Conservation (phyloP, 1,140 invertebrate genomes). For the Magallana ariakensis region DNA sequence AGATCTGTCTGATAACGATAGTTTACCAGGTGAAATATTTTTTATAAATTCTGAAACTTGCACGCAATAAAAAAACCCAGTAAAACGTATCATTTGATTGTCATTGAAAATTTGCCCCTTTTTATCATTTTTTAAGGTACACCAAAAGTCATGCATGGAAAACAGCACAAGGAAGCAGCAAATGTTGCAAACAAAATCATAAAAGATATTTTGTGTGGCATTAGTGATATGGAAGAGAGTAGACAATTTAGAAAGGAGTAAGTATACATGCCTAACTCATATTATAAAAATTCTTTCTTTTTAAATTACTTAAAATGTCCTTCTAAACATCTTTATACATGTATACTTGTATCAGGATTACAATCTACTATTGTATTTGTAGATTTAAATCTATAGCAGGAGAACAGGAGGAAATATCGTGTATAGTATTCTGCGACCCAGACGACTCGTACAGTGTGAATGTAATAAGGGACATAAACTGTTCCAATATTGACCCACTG, state of each 20-base stretch:
- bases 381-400: slow-evolving; percentile 5
- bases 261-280: neutral
- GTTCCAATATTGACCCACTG: slow-evolving; percentile 3
- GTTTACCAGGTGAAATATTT: neutral
- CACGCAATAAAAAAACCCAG: neutral
- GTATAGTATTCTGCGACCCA: neutral
- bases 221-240: neutral
- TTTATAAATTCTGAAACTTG: neutral
- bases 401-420: slow-evolving; percentile 31
- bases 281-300: neutral
- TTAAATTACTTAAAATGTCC: no score
- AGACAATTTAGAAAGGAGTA: slow-evolving; percentile 31
- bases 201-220: slow-evolving; percentile 1
- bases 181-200: slow-evolving; percentile 5
- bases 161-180: neutral
- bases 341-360: no score
- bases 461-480: neutral
- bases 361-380: neutral
- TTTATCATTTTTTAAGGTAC: neutral
- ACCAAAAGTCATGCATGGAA: neutral
- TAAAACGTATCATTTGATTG: neutral
- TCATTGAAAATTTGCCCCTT: neutral
- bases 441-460: slow-evolving; percentile 25
- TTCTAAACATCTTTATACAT: no score
- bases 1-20: slow-evolving; percentile 4